These are phyloP conservation scores for Tapirus terrestris DNA, from an alignment of 2,113 vertebrate species.

Conservation along the genomic window DNA sequence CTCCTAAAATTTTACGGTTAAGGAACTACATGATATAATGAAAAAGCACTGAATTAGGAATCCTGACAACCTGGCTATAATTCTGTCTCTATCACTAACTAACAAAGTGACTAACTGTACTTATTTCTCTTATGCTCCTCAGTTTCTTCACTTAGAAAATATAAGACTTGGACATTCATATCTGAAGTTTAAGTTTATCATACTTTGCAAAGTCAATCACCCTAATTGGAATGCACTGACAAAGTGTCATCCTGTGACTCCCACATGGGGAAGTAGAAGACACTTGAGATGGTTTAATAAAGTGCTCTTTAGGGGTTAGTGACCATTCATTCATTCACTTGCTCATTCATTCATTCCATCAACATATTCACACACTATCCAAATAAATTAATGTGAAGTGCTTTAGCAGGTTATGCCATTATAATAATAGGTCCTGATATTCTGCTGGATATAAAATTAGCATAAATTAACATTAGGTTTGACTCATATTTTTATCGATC, in stretches of 20 bases:
- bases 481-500: conserved; percentile 31
- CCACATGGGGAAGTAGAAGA: neutral
- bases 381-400: neutral
- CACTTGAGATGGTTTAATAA: neutral
- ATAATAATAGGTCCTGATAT: neutral
- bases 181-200: neutral
- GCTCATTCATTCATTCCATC: neutral
- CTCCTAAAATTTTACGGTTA: conserved; percentile 42
- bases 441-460: neutral
- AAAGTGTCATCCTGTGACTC: neutral
- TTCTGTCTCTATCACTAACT: neutral
- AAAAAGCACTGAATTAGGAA: conserved; percentile 10
- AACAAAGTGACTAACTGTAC: neutral
- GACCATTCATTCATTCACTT: neutral
- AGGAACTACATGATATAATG: neutral
- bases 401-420: neutral
- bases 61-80: neutral
- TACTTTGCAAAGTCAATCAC: neutral
- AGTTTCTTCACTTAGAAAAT: neutral
- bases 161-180: neutral
- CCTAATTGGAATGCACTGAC: neutral
- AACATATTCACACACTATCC: neutral
- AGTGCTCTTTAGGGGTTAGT: neutral
- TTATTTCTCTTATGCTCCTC: conserved; percentile 3
- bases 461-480: conserved; percentile 5